These are phyloP conservation scores for Heliothis subflexa DNA, from an alignment of 1,140 invertebrate species.

Conservation along the genomic window DNA sequence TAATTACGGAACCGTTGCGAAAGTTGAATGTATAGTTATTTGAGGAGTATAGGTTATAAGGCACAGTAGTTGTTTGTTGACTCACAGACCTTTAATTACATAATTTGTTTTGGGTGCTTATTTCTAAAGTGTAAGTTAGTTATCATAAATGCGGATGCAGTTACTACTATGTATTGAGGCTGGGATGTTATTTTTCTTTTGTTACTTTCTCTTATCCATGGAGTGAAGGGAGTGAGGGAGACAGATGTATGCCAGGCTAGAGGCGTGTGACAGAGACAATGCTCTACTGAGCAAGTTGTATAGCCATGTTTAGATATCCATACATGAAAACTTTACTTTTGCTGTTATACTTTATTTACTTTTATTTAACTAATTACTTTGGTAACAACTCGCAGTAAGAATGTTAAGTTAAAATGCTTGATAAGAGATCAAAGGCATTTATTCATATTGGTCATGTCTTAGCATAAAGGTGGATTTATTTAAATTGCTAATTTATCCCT, in stretches of 20 bases:
- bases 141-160: slow-evolving; percentile 61
- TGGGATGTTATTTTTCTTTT: slow-evolving; percentile 81
- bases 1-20: slow-evolving; percentile 52
- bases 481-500: slow-evolving; percentile 34
- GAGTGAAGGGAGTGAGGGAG: slow-evolving; percentile 81
- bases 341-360: slow-evolving; percentile 45
- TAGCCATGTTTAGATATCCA: slow-evolving; percentile 62
- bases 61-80: slow-evolving; percentile 49
- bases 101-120: slow-evolving; percentile 25
- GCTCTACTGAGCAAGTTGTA: slow-evolving; percentile 67
- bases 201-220: slow-evolving; percentile 84
- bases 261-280: slow-evolving; percentile 67
- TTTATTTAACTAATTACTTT: slow-evolving; percentile 17
- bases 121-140: slow-evolving; percentile 46
- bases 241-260: slow-evolving; percentile 57
- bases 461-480: slow-evolving; percentile 27
- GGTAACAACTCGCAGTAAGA: neutral
- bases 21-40: slow-evolving; percentile 49
- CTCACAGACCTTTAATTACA: slow-evolving; percentile 37
- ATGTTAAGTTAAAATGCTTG: slow-evolving; percentile 1
- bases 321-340: slow-evolving; percentile 64
- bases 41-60: slow-evolving; percentile 57
- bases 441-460: neutral
- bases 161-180: slow-evolving; percentile 66
- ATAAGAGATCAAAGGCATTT: neutral